These are phyloP conservation scores for Alitta virens DNA, from an alignment of 2,888 invertebrate genomes.

Conservation along the genomic window DNA sequence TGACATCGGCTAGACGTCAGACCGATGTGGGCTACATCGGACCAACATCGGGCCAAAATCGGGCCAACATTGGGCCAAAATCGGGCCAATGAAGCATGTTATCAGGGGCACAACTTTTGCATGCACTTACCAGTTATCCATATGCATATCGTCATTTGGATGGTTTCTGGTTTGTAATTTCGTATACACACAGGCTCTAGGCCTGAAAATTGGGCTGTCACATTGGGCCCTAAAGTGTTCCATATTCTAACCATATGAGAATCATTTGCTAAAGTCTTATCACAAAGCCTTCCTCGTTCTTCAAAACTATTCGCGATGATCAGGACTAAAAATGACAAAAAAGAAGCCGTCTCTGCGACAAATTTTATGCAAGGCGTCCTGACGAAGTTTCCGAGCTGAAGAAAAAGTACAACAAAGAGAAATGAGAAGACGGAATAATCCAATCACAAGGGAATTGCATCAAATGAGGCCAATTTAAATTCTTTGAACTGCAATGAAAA, in stretches of 20 bases:
- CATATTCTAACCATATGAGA: neutral
- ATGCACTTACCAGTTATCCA: slow-evolving; percentile 26
- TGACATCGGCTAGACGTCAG: too few species aligned
- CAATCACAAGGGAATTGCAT: too few species aligned
- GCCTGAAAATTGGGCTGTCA: slow-evolving; percentile 1
- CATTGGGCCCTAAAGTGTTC: slow-evolving; percentile 6
- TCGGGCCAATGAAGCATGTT: too few species aligned
- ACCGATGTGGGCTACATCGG: too few species aligned
- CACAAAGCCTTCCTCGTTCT: slow-evolving; percentile 7
- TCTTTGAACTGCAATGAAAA: too few species aligned
- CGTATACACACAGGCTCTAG: slow-evolving; percentile 23
- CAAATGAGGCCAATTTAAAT: too few species aligned
- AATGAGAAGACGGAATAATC: too few species aligned
- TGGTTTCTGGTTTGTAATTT: slow-evolving; percentile 17
- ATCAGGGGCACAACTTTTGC: neutral
- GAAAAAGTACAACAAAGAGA: neutral
- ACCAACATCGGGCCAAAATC: too few species aligned
- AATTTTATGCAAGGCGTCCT: slow-evolving; percentile 53
- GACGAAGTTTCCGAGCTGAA: slow-evolving; percentile 44
- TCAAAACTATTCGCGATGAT: slow-evolving; percentile 28
- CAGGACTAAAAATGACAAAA: slow-evolving; percentile 44
- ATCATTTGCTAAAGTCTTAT: slow-evolving; percentile 6
- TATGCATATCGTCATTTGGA: slow-evolving; percentile 25
- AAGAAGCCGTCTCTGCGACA: slow-evolving; percentile 47
- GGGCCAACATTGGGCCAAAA: too few species aligned